Conservation (phyloP, 2,113 vertebrate species). For the Myxocyprinus asiaticus region DNA sequence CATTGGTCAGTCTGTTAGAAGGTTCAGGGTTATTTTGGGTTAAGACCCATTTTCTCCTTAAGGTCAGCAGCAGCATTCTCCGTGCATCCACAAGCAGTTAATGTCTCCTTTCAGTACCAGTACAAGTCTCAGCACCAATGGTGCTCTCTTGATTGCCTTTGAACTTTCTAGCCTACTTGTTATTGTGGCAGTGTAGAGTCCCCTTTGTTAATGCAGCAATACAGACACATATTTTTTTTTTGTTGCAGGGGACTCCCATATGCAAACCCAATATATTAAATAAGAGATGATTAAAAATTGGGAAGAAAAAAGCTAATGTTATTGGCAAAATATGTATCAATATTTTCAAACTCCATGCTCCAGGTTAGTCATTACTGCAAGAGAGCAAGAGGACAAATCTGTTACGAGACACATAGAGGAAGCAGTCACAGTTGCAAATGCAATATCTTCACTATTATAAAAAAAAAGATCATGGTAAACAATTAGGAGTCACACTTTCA, state of each 20-base stretch:
- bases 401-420: conserved; percentile 31
- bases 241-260: conserved; percentile 38
- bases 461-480: too few relatives aligned
- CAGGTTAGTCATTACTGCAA: conserved; percentile 89
- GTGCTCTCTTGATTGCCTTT: conserved; percentile 1
- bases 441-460: not conserved
- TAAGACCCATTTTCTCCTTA: not conserved
- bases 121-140: conserved; percentile 7
- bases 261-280: conserved; percentile 85
- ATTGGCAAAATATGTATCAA: conserved; percentile 83
- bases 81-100: conserved; percentile 20
- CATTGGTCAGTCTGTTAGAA: conserved; percentile 28
- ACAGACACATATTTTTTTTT: conserved; percentile 16
- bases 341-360: conserved; percentile 85
- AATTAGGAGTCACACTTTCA: too few relatives aligned
- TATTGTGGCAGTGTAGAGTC: conserved; percentile 16
- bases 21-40: not conserved
- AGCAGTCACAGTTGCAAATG: conserved; percentile 12
- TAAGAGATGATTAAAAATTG: conserved; percentile 63
- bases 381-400: conserved; percentile 59
- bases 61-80: conserved; percentile 30
- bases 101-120: not conserved
- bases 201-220: conserved; percentile 42
- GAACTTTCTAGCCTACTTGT: conserved; percentile 24
- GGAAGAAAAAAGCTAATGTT: conserved; percentile 62